Evolutionary conservation across 2,113 vertebrate species (phyloP).

Genomic region (Uropsilus gracilis): DNA sequence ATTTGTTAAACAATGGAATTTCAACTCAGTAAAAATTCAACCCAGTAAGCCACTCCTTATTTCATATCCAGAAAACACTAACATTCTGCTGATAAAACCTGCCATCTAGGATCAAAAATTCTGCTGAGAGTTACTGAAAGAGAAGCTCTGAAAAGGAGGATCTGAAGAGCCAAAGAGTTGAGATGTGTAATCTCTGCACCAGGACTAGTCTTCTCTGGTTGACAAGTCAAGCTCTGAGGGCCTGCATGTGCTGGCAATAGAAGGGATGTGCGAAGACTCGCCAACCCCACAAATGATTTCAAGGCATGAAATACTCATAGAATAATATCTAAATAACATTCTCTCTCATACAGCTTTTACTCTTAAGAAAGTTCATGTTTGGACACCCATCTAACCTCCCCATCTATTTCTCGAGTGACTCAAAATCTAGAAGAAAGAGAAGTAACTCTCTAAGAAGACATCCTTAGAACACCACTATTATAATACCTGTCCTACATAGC

Average conservation of each 20-base stretch:
- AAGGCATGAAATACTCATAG: not conserved
- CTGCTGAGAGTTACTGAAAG: not conserved
- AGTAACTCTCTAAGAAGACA: not conserved
- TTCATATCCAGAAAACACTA: not conserved
- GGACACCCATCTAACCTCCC: not conserved
- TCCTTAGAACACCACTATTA: not conserved
- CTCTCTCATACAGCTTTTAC: not conserved
- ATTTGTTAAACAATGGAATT: not conserved
- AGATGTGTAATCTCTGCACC: not conserved
- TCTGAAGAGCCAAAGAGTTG: not conserved
- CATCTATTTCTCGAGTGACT: not conserved
- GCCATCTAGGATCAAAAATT: not conserved
- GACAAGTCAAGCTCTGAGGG: not conserved
- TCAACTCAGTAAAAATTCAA: slow-evolving; percentile 36
- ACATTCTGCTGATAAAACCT: not conserved
- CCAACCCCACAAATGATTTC: not conserved
- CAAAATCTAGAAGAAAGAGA: slow-evolving; percentile 35
- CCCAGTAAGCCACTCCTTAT: not conserved
- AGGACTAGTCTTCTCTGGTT: not conserved
- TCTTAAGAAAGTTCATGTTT: not conserved
- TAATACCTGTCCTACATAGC: not conserved
- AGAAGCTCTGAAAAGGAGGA: not conserved
- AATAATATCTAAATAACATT: not conserved
- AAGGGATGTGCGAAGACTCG: not conserved
- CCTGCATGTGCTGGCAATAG: not conserved